These are phyloP conservation scores for Penelope pileata DNA, from an alignment of 2,113 vertebrate genomes.

Conservation along the genomic window DNA sequence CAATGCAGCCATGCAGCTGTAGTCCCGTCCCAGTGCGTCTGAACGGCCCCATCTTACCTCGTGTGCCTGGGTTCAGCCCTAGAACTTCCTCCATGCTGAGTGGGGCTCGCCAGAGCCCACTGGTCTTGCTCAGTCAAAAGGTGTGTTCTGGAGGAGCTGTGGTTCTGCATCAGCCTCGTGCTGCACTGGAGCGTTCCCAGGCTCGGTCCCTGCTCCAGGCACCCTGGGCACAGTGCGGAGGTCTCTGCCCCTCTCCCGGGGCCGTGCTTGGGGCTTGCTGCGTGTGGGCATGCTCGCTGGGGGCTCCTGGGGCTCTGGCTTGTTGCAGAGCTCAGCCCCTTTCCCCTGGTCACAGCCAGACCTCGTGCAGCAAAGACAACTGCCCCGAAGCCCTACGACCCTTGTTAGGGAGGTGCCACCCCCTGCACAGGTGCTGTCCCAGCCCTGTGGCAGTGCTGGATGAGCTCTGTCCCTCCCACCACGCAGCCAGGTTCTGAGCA, in stretches of 20 bases:
- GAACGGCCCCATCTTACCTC: fast-evolving
- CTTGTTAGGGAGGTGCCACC: neutral
- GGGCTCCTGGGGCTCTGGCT: neutral
- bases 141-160: neutral
- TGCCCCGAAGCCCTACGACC: neutral
- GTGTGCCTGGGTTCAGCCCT: fast-evolving
- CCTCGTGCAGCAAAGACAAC: neutral
- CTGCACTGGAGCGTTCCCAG: neutral
- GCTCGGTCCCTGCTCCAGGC: neutral
- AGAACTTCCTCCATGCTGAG: neutral
- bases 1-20: too few relatives aligned
- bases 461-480: neutral
- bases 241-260: neutral
- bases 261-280: neutral
- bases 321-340: neutral
- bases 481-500: neutral
- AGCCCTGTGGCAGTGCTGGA: neutral
- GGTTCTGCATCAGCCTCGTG: neutral
- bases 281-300: neutral
- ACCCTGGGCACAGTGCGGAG: fast-evolving
- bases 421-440: neutral
- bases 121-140: fast-evolving
- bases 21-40: fast-evolving
- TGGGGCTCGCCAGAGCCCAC: neutral
- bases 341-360: neutral